Conservation (phyloP, 2,888 invertebrate species). For the Drosophila anomalipes region DNA sequence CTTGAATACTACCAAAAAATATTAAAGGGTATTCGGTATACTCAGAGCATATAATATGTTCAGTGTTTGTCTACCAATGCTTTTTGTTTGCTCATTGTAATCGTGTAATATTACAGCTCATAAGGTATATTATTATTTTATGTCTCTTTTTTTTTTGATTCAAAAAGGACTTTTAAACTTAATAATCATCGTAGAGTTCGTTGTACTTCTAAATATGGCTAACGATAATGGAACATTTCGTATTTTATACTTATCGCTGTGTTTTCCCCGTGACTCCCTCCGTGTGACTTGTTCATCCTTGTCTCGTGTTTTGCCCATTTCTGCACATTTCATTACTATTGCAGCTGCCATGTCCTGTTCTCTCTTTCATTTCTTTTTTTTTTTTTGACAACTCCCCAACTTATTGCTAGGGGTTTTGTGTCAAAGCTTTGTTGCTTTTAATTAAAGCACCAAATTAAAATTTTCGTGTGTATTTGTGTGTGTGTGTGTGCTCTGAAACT, state of each 20-base stretch:
- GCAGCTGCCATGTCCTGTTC: constrained; percentile 12
- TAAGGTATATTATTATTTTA: neutral
- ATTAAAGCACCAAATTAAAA: constrained; percentile 75
- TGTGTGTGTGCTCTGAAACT: constrained; percentile 46
- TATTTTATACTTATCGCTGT: neutral
- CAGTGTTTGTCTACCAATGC: neutral
- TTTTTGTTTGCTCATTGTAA: neutral
- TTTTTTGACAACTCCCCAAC: constrained; percentile 22
- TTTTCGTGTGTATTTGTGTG: constrained; percentile 40
- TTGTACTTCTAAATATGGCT: neutral
- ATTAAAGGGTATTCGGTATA: neutral
- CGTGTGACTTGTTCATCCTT: constrained; percentile 3
- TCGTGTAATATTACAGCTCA: neutral
- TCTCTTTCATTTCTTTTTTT: neutral
- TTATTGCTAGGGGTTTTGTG: constrained; percentile 44
- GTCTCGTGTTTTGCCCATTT: constrained; percentile 11
- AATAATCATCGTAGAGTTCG: neutral
- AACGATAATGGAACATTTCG: neutral
- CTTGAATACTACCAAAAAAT: neutral
- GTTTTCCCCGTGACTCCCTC: neutral
- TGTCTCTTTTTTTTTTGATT: neutral
- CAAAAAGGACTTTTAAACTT: neutral
- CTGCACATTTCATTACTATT: constrained; percentile 29
- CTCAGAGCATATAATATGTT: neutral
- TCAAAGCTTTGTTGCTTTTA: constrained; percentile 69